Conservation (phyloP, 2,797 vertebrate genomes). For the Leptoclinus maculatus region DNA sequence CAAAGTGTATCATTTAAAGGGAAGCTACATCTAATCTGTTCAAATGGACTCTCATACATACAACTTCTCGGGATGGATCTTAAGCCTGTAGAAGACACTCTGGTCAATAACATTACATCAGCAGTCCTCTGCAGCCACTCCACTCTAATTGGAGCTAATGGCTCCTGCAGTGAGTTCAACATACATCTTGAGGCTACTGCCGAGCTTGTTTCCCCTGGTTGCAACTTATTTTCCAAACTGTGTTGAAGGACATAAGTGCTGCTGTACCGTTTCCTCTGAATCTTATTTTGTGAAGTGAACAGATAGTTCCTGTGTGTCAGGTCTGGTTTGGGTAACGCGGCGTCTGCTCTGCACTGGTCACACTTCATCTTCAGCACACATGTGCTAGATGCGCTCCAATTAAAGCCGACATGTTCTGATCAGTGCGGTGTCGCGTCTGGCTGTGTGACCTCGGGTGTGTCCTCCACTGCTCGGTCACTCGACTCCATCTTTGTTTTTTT, state of each 20-base stretch:
- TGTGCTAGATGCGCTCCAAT: conserved; percentile 58
- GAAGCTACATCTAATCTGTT: conserved; percentile 48
- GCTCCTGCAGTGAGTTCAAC: conserved; percentile 52
- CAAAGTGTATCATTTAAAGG: conserved; percentile 44
- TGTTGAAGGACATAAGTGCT: conserved; percentile 42
- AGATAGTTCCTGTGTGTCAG: conserved; percentile 34
- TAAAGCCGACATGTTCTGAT: conserved; percentile 52
- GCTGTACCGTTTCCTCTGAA: conserved; percentile 15
- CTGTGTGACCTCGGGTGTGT: conserved; percentile 39
- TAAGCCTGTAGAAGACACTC: conserved; percentile 35
- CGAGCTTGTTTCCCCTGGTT: conserved; percentile 15
- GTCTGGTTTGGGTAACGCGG: conserved; percentile 32
- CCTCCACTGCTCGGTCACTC: conserved; percentile 6
- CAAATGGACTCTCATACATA: conserved; percentile 25
- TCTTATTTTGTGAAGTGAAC: conserved; percentile 16
- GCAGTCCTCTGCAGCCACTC: conserved; percentile 43
- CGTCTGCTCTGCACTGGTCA: conserved; percentile 45
- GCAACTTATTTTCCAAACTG: conserved; percentile 21
- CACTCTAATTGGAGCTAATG: conserved; percentile 73
- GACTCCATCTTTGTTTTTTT: conserved; percentile 18
- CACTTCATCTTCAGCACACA: conserved; percentile 44
- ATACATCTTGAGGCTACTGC: conserved; percentile 46
- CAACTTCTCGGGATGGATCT: conserved; percentile 42
- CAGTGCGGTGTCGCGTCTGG: conserved; percentile 18
- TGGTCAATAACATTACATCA: conserved; percentile 61